Base-by-base conservation (phyloP, 2,888 invertebrate genomes). In the Colletes collaris region DNA sequence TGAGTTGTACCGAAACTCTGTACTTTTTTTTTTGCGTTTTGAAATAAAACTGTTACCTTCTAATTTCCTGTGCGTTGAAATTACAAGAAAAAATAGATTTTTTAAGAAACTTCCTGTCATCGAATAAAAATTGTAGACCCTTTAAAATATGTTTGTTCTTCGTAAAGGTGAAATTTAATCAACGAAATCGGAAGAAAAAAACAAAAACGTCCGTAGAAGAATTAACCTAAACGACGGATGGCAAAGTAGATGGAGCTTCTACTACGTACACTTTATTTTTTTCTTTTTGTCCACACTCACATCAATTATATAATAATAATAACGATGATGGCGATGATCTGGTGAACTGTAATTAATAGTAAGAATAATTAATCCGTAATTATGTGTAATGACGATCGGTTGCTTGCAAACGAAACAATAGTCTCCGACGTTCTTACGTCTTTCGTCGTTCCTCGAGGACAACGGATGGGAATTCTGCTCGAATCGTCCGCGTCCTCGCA, bases 241-340 rank as follows among this genome's bases (percentile, higher is more conserved):
- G 56, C 67, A 81, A 69, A 70, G 80, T 64, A 65, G 49, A 65
- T 67, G 67, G 52, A 44, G n/a, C 77, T 84, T 87, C 82, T 86
- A 84, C 85, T 87, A 89, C 86, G 85, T 87, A 89, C 85, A 89
- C 81, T 89, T 88, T 89, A 86, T 89, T 88, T 85, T 75, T 67
- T 75, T 78, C 80, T 81, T 75, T 68, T 85, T 83, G 84, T 88
- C 83, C 87, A 87, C 87, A 88, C 89, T 88, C 88, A 89, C 86
- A 89, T 87, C 85, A 87, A 87, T 88, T 85, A 86, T 87, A 89
- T 85, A 84, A 85, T 88, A 84, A 87, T 86, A 80, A 86, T 84
- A 83, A 87, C 79, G 79, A 84, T 81, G 70, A 83, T 83, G 81
- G 62, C 76, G 86, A 72, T 77, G 82, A 85, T 72, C 64, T 66